Percentiles rank a stretch among this genome's conserved stretches.
These are phyloP conservation scores for Bufo gargarizans DNA, from an alignment of 2,113 vertebrate genomes.

Conservation along the genomic window DNA sequence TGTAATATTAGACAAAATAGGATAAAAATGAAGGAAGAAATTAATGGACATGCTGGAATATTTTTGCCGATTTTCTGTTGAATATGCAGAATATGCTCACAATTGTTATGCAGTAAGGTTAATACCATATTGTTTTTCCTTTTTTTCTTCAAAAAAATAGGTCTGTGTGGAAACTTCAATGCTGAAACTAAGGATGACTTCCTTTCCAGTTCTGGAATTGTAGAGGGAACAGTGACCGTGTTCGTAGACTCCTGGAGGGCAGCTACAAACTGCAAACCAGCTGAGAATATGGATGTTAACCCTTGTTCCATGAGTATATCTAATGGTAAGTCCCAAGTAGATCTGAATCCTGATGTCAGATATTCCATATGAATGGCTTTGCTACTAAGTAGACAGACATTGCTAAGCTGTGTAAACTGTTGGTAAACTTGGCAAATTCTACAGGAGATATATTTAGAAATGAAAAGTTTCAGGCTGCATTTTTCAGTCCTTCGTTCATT, in stretches of 20 bases:
- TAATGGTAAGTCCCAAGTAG: constrained; percentile 73
- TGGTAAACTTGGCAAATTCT: too few species aligned
- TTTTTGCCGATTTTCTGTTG: not conserved
- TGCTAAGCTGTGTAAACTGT: too few species aligned
- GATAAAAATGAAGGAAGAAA: too few species aligned
- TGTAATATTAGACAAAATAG: too few species aligned
- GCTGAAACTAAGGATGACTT: constrained; percentile 79
- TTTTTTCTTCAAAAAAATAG: constrained; percentile 60
- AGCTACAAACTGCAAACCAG: constrained; percentile 69
- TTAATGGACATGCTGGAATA: too few species aligned
- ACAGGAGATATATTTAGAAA: too few species aligned
- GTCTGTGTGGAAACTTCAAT: constrained; percentile 82
- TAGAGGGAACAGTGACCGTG: constrained; percentile 73
- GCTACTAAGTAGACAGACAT: not conserved
- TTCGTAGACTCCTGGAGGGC: constrained; percentile 81
- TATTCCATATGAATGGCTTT: not conserved
- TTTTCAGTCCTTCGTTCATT: too few species aligned
- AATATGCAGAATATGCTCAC: too few species aligned
- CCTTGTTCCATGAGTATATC: constrained; percentile 78
- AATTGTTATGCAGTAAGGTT: not conserved
- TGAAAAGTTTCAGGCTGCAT: too few species aligned
- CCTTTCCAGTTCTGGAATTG: constrained; percentile 75
- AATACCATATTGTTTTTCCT: not conserved
- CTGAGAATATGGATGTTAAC: constrained; percentile 72
- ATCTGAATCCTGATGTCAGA: not conserved